Base-by-base conservation (phyloP, 2,797 vertebrate species). In the Scarus forsteni region DNA sequence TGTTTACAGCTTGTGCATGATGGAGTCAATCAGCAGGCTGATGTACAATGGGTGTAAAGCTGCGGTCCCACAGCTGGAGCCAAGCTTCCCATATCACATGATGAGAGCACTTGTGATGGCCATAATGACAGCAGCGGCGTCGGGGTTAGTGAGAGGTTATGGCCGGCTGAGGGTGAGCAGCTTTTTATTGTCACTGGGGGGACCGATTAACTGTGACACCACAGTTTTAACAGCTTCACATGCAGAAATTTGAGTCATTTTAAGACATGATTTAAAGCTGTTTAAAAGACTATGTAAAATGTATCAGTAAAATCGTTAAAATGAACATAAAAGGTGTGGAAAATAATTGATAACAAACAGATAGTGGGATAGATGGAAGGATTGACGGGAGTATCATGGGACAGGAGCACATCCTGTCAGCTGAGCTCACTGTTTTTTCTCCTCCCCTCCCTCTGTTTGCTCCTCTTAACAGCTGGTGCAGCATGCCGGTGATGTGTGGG, bases 371-470 rank as follows among this genome's bases (percentile, higher is more conserved):
- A 68, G 70, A 65, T 60, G 70, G 70, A 75, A 70, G 60, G 69
- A 81, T 53, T 54, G 69, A 79, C 85, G 27, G 59, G 34, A 71
- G 71, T 38, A 69, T 81, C 84, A 53, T 69, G 81, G 83, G 92
- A 90, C 59, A 48, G 53, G 63, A 70, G 61, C 73, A 87, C 80
- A 88, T 91, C 92, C 90, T 90, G 89, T 89, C 81, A 89, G 88
- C 87, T 90, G 86, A 88, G 75, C 77, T 83, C 44, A 55, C 62
- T 55, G 38, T 70, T 53, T 70, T 50, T 70, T 19, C 60, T 45
- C 58, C 74, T 69, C 77, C 49, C 49, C 62, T 62, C 59, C 52
- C 66, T 55, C 53, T 0, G 27, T 5, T 60, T 66, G 48, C 68
- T 79, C 78, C 51, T 73, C 65, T 61, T 44, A 81, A 83, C 90